Conservation (phyloP, 2,888 invertebrate species). For the Archaeoteleia sp. region DNA sequence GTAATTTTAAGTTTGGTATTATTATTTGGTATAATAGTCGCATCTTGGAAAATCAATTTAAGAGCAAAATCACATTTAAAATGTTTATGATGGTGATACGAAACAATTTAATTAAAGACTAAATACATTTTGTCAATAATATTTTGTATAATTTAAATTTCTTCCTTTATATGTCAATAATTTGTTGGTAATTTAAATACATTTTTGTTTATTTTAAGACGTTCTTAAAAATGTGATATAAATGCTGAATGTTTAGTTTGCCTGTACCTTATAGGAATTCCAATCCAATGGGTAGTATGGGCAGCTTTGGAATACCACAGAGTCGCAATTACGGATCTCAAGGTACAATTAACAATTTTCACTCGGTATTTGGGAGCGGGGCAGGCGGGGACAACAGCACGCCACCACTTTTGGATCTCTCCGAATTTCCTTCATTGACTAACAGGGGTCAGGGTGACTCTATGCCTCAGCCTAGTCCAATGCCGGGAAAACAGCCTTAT, state of each 20-base stretch:
- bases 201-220: too few relatives aligned
- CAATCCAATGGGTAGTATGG: slow-evolving; percentile 79
- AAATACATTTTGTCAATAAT: too few relatives aligned
- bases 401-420: slow-evolving; percentile 91
- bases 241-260: not conserved
- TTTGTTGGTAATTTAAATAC: too few relatives aligned
- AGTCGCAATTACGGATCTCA: slow-evolving; percentile 77
- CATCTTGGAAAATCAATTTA: too few relatives aligned
- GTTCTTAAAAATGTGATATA: not conserved
- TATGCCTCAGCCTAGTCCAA: slow-evolving; percentile 87
- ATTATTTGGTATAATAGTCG: too few relatives aligned
- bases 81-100: too few relatives aligned
- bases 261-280: slow-evolving; percentile 76
- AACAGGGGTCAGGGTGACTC: slow-evolving; percentile 88
- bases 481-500: slow-evolving; percentile 94
- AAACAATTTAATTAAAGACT: too few relatives aligned
- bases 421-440: slow-evolving; percentile 94
- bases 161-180: too few relatives aligned
- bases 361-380: slow-evolving; percentile 84
- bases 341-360: slow-evolving; percentile 79
- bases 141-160: too few relatives aligned
- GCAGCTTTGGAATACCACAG: slow-evolving; percentile 80
- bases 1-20: too few relatives aligned
- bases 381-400: slow-evolving; percentile 85
- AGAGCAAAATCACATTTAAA: too few relatives aligned